Conservation (phyloP, 2,888 invertebrate species). For the Cephus sareptanus region DNA sequence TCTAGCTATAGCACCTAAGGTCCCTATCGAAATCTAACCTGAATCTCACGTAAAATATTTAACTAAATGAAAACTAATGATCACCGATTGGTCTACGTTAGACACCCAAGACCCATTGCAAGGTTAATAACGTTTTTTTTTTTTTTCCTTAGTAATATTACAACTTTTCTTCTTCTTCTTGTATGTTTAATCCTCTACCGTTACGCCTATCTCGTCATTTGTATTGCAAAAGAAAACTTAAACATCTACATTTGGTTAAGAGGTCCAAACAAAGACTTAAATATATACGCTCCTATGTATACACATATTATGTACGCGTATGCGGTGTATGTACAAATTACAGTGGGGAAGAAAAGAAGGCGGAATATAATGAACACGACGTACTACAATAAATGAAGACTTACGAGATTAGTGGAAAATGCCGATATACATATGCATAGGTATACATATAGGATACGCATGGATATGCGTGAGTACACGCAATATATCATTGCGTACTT, state of each 20-base stretch:
- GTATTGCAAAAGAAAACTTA: slow-evolving; percentile 38
- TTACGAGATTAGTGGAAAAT: slow-evolving; percentile 48
- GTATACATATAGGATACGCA: slow-evolving; percentile 17
- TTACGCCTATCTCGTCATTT: slow-evolving; percentile 1
- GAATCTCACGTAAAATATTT: neutral
- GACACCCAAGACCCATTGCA: slow-evolving; percentile 38
- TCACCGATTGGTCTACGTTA: slow-evolving; percentile 29
- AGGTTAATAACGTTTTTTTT: neutral
- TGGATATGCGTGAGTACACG: slow-evolving; percentile 18
- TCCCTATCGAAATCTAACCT: neutral
- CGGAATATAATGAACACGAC: slow-evolving; percentile 14
- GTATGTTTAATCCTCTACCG: slow-evolving; percentile 9
- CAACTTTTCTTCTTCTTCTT: slow-evolving; percentile 12
- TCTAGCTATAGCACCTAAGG: slow-evolving; percentile 42
- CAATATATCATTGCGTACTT: neutral
- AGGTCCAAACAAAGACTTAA: slow-evolving; percentile 33
- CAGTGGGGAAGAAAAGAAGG: slow-evolving; percentile 11
- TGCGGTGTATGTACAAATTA: slow-evolving; percentile 33
- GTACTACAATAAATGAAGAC: slow-evolving; percentile 30
- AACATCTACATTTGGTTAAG: slow-evolving; percentile 43
- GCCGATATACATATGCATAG: slow-evolving; percentile 29
- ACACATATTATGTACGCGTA: slow-evolving; percentile 30
- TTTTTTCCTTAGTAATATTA: slow-evolving; percentile 22
- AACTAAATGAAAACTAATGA: slow-evolving; percentile 21
- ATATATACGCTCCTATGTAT: slow-evolving; percentile 27